Evolutionary conservation across 2,888 invertebrate species (phyloP), one percentile per base, ranked within the genome.

Genomic region (Craniophora ligustri): DNA sequence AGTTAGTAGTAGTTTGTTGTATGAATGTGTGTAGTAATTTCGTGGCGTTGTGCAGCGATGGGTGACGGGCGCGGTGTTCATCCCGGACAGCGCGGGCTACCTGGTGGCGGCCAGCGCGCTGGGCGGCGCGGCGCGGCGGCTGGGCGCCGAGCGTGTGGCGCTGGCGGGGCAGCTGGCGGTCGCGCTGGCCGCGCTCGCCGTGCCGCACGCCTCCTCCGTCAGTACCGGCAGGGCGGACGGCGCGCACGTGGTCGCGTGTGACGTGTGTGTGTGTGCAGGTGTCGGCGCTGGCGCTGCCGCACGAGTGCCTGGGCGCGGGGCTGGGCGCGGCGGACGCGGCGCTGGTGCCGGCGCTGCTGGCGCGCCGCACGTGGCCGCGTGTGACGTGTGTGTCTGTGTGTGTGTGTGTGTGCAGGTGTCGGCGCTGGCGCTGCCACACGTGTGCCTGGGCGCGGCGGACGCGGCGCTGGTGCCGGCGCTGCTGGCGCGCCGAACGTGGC

Each of bases 11-110:
- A n/a, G n/a, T n/a, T n/a, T n/a, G n/a, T n/a, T n/a, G n/a, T n/a
- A n/a, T n/a, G n/a, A n/a, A n/a, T n/a, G n/a, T n/a, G n/a, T n/a
- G n/a, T 19, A n/a, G 5, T 2, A 45, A n/a, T 26, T 3, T 19
- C 11, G 23, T 26, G 8, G 10, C n/a, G 10, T 3, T 16, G 28
- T n/a, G 16, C 75, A 86, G 87, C 82, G 84, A 11, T 91, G 91
- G 91, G 85, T 84, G 68, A 72, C 82, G 15, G 92, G 92, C 30
- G 81, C 77, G 13, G 89, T 87, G 73, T 92, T 92, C 81, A 65
- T 92, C 54, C 91, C 92, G 49, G 92, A 92, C 83, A 91, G 91
- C 73, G 76, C 77, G 51, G 92, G 87, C 53, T 92, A 92, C 84
- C 71, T 90, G 67, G 60, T 79, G 61, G 86, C 86, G n/a, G 81